phyloP scores from a whole-genome alignment of 2,888 invertebrate species.

The Pyrrhosoma nymphula region DNA sequence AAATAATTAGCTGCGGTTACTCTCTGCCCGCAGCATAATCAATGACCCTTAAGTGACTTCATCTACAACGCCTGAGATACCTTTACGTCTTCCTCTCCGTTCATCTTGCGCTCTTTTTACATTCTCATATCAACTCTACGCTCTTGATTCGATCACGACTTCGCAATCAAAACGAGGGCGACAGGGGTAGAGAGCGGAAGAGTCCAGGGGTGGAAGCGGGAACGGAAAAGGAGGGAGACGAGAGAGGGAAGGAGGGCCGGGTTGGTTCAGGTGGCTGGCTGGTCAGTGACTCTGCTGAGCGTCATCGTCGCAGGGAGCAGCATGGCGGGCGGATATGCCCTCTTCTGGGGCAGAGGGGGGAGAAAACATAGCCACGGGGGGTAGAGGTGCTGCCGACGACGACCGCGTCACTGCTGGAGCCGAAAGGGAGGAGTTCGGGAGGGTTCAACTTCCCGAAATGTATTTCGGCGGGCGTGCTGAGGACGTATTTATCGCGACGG shows the following conservation, averaged over 20 bases:
- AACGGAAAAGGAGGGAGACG: background rate
- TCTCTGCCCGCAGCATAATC: too few relatives aligned
- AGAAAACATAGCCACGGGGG: background rate
- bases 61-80: too few relatives aligned
- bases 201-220: background rate
- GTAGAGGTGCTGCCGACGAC: background rate
- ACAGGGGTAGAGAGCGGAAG: too few relatives aligned
- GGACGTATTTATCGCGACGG: slow-evolving; percentile 54
- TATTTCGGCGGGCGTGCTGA: slow-evolving; percentile 28
- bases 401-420: background rate
- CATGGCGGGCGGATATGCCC: background rate
- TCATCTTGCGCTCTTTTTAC: too few relatives aligned
- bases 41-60: too few relatives aligned
- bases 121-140: too few relatives aligned
- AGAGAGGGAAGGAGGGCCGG: background rate
- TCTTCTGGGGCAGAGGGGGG: background rate
- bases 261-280: too few relatives aligned
- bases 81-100: too few relatives aligned
- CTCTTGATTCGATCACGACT: too few relatives aligned
- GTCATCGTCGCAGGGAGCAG: background rate
- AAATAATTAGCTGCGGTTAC: too few relatives aligned
- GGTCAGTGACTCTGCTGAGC: too few relatives aligned
- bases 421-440: background rate
- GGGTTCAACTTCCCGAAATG: slow-evolving; percentile 7
- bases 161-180: too few relatives aligned